Evolutionary conservation across 64 coral and sea anemone species (phyloP).

Genomic region (Pocillopora damicornis): DNA sequence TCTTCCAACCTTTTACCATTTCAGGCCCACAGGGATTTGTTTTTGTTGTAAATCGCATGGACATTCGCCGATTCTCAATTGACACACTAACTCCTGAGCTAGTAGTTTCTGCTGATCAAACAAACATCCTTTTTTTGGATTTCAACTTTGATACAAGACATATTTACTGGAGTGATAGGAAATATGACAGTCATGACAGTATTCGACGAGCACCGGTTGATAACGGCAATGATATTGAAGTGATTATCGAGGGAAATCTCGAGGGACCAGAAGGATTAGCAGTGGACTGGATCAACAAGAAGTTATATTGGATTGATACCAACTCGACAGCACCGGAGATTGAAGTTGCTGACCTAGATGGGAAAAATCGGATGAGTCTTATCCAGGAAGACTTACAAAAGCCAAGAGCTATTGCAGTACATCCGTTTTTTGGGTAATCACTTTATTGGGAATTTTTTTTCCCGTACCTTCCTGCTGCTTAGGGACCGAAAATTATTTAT

Average conservation of each 20-base stretch:
- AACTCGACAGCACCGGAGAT: constrained; percentile 29
- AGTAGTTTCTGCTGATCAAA: constrained; percentile 38
- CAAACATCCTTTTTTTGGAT: constrained; percentile 60
- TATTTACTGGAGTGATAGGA: constrained; percentile 75
- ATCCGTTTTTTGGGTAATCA: constrained; percentile 73
- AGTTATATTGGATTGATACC: constrained; percentile 91
- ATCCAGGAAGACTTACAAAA: constrained; percentile 23
- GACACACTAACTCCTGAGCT: constrained; percentile 35
- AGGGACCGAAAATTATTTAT: no score
- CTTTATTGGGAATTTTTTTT: background rate
- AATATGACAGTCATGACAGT: constrained; percentile 39
- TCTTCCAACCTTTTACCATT: background rate
- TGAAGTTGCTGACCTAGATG: constrained; percentile 73
- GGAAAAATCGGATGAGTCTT: constrained; percentile 47
- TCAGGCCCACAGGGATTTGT: constrained; percentile 24
- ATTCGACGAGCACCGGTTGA: constrained; percentile 53
- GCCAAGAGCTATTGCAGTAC: constrained; percentile 69
- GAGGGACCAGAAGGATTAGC: constrained; percentile 68
- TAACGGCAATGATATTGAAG: constrained; percentile 38
- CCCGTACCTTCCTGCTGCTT: background rate
- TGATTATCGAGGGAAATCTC: constrained; percentile 52
- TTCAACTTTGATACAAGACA: constrained; percentile 40
- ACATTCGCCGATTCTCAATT: constrained; percentile 49
- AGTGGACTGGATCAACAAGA: constrained; percentile 81
- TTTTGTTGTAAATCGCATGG: constrained; percentile 50